Base-by-base conservation (phyloP, 2,797 vertebrate genomes). In the Enteromius paludinosus region DNA sequence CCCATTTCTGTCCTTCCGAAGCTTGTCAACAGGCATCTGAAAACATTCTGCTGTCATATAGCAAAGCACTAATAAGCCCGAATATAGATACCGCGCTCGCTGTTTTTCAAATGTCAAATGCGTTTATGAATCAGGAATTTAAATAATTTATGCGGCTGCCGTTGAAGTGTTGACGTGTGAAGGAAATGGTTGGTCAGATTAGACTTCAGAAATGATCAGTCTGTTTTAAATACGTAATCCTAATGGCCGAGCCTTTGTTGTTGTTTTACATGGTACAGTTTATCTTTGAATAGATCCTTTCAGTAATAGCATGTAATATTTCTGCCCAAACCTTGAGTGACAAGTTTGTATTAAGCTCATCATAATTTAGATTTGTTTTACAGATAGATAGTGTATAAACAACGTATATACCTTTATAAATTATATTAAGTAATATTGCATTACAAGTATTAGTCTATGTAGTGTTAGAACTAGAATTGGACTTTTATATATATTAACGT, bases 1-100 rank as follows among this genome's bases (percentile, higher is more conserved):
- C 96, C 97, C 90, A 97, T 94, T 97, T 97, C 95, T 94, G 94
- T 96, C 95, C 94, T 94, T 92, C 92, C 90, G 70, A 88, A 88
- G 92, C 90, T 94, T 89, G 92, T 94, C 95, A 96, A 91, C 89
- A 89, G 84, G 88, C 84, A 90, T 90, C 92, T 83, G 72, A 86
- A 91, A 94, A 87, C 92, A 92, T 64, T 72, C 74, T 82, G 77
- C 68, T 33, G 79, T 52, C 30, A 61, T 78, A 76, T 45, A 81
- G 30, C 66, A 66, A 12, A 69, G 64, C 66, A 68, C 79, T 82
- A 86, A 82, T 77, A 76, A 80, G 52, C 38, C 15, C 5, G 65
- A 9, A 81, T 74, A 73, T 49, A 79, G 43, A 78, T 66, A 89
- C 83, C 18, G 23, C 25, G 83, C 45, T 69, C 9, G 4, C 18